Evolutionary conservation across 2,113 vertebrate species (phyloP), one percentile per base, ranked within the genome.

Genomic region (Coptodon bakossiorum): DNA sequence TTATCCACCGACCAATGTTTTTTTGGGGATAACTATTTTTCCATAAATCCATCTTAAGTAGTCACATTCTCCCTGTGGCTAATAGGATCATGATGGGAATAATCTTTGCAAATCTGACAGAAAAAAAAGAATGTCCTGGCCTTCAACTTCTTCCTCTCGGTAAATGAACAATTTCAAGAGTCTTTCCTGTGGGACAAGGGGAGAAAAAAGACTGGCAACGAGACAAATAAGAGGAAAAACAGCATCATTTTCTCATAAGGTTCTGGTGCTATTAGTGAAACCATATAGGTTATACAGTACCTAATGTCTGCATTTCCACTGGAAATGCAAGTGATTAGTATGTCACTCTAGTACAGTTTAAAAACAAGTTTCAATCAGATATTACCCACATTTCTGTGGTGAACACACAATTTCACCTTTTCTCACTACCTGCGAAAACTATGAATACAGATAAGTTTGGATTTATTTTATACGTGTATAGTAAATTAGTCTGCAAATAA

Each of bases 31-130:
- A 94, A 95, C 93, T 93, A 91, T 96, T 96, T 95, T 95, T 96
- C 93, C 95, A 96, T 96, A 96, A 97, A 96, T 96, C 96, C 95
- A 95, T 96, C 95, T 96, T 96, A 96, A 96, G 95, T 82, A 94
- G 96, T 96, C 95, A 96, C 96, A 96, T 96, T 96, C 94, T 96
- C 94, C 92, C 87, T 92, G 92, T 88, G 91, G 94, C 94, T 97
- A 97, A 97, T 97, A 96, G 96, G 96, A 96, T 97, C 96, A 96
- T 96, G 95, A 95, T 96, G 94, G 91, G 94, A 94, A 94, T 96
- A 96, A 97, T 97, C 96, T 96, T 95, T 94, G 89, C 93, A 96
- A 96, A 96, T 97, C 95, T 96, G 95, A 95, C 95, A 95, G 94
- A 93, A 94, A 94, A 94, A 91, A 93, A 93, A 95, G 91, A 95